Evolutionary conservation across 2,888 invertebrate species (phyloP).

Genomic region (Lypha dubia): DNA sequence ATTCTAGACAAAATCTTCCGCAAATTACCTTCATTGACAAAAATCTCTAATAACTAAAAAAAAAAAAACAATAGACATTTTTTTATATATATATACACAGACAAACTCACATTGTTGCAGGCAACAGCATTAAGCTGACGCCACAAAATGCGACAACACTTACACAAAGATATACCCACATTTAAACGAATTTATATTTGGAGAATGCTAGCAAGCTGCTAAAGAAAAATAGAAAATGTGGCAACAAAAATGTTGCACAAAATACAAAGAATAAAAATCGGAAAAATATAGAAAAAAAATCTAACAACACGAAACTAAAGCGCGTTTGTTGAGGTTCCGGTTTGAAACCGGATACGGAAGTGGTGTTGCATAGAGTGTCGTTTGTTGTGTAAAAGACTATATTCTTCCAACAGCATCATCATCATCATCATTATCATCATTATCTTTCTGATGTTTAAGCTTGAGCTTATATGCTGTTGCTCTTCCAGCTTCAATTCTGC

Average conservation of each 20-base stretch:
- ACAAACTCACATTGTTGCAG: constrained; percentile 14
- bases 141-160: constrained; percentile 30
- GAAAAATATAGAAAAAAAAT: constrained; percentile 17
- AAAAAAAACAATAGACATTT: too few species aligned
- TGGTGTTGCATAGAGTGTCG: constrained; percentile 68
- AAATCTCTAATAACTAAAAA: constrained; percentile 81
- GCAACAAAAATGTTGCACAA: constrained; percentile 32
- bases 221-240: not conserved
- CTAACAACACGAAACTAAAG: constrained; percentile 57
- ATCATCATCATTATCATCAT: constrained; percentile 31
- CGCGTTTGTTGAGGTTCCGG: constrained; percentile 70
- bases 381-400: constrained; percentile 60
- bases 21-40: constrained; percentile 83
- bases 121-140: constrained; percentile 40
- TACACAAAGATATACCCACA: constrained; percentile 1
- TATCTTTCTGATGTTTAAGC: not conserved
- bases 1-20: constrained; percentile 83
- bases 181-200: not conserved
- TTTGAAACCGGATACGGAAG: constrained; percentile 71
- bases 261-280: constrained; percentile 12
- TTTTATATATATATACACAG: too few species aligned
- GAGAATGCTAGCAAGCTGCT: constrained; percentile 32
- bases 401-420: constrained; percentile 37
- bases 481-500: not conserved
- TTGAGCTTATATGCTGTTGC: not conserved